phyloP scores from a whole-genome alignment of 2,113 vertebrate genomes.

The Phylloscopus trochiloides region DNA sequence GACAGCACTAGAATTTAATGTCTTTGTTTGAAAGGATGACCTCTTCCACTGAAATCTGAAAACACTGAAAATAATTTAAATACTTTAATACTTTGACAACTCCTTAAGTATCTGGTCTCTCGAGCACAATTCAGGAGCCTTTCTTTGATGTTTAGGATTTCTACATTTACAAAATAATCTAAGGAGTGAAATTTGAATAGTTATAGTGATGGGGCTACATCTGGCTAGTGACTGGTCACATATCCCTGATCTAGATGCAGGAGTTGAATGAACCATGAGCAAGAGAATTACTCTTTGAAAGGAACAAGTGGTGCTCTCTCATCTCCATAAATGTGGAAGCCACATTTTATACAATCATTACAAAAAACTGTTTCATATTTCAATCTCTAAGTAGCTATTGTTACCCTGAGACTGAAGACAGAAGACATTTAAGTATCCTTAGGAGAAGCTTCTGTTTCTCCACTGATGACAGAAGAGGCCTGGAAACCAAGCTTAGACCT shows the following conservation, averaged over 20 bases:
- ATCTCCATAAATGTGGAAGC: background rate
- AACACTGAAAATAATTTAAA: background rate
- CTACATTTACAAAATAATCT: fast-evolving
- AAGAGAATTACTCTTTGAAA: background rate
- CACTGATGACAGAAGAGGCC: background rate
- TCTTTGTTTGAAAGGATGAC: background rate
- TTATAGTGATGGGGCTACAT: background rate
- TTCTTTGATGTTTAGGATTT: background rate
- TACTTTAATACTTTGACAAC: background rate
- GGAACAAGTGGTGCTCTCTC: background rate
- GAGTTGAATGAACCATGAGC: background rate
- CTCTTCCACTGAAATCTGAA: background rate
- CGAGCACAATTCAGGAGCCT: background rate
- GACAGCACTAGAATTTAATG: background rate
- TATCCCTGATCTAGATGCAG: background rate
- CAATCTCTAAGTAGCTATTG: background rate
- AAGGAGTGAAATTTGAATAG: background rate
- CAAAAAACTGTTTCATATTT: background rate
- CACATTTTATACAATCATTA: background rate
- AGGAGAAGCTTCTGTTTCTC: background rate
- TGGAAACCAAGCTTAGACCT: background rate
- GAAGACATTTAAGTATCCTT: background rate
- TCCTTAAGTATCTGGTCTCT: background rate
- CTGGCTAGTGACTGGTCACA: background rate
- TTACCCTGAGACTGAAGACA: background rate